These are phyloP conservation scores for Xylocopa sonorina DNA, from an alignment of 1,140 invertebrate species.

Conservation along the genomic window DNA sequence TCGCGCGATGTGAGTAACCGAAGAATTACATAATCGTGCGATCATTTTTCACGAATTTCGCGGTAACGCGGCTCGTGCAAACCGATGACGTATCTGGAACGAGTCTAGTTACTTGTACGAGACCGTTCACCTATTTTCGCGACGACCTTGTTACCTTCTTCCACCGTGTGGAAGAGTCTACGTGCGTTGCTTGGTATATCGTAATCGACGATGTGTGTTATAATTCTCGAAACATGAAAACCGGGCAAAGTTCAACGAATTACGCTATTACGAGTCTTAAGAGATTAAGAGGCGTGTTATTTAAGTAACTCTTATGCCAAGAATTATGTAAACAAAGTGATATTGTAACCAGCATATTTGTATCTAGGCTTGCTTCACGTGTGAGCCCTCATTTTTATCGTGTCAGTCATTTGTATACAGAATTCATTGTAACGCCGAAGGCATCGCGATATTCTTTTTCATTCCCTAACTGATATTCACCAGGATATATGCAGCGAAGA, in stretches of 20 bases:
- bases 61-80: too few relatives aligned
- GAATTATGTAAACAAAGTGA: neutral
- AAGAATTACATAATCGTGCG: neutral
- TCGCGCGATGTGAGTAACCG: neutral
- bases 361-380: neutral
- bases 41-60: neutral
- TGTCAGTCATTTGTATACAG: too few relatives aligned
- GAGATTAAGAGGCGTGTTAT: neutral
- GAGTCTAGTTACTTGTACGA: too few relatives aligned
- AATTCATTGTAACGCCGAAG: too few relatives aligned
- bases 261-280: neutral
- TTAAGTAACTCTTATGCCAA: neutral
- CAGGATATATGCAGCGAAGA: neutral
- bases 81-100: neutral
- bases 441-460: neutral
- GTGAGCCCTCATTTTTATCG: too few relatives aligned
- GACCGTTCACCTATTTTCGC: neutral
- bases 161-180: neutral
- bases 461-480: too few relatives aligned
- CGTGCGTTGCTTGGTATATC: too few relatives aligned
- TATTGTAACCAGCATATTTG: neutral
- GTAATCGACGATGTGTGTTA: too few relatives aligned
- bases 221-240: neutral
- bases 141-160: neutral
- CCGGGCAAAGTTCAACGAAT: neutral